Evolutionary conservation across 2,113 vertebrate species (phyloP).

Genomic region (Herpetotheres cachinnans): DNA sequence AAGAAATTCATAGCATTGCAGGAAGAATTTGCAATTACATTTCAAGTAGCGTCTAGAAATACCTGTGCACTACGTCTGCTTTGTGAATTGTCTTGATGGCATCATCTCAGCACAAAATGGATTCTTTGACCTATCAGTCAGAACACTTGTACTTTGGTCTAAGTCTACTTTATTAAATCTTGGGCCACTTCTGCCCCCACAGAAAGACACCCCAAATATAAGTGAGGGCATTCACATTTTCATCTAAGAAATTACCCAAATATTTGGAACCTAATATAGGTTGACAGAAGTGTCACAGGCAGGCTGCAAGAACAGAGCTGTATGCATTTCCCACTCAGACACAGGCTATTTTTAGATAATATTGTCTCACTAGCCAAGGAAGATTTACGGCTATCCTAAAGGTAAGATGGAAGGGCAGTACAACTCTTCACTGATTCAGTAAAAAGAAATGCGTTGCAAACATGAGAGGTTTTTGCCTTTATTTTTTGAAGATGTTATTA

Average conservation of each 20-base stretch:
- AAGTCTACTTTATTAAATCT: neutral
- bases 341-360: conserved; percentile 30
- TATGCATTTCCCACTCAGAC: neutral
- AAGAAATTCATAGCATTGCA: neutral
- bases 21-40: neutral
- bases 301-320: neutral
- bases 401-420: neutral
- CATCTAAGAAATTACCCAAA: neutral
- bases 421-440: neutral
- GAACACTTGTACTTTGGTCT: neutral
- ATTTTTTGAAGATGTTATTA: neutral
- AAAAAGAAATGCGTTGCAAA: neutral
- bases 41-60: neutral
- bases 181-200: neutral
- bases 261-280: neutral
- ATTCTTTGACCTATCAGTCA: neutral
- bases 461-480: neutral
- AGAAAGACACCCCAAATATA: neutral
- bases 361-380: neutral
- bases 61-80: neutral
- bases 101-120: neutral
- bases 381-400: conserved; percentile 19
- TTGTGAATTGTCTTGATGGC: neutral
- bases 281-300: neutral
- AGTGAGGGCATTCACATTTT: neutral